Evolutionary conservation across 2,113 vertebrate genomes (phyloP).

Genomic region (Datnioides undecimradiatus): DNA sequence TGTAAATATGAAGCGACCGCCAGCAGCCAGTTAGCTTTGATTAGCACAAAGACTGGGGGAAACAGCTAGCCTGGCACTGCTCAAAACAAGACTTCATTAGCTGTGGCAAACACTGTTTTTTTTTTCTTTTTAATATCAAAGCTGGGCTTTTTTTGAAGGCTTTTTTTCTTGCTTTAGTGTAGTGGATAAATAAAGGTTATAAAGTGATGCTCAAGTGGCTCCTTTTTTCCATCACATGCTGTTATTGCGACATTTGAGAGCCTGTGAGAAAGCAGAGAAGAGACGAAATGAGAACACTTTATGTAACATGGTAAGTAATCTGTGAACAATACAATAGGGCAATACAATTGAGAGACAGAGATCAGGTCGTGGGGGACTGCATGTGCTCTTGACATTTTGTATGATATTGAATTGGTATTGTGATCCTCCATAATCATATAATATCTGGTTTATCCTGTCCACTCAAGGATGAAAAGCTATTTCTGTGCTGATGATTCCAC

Average conservation of each 20-base stretch:
- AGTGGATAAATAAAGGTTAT: background rate
- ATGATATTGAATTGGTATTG: conserved; percentile 47
- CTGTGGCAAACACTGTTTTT: background rate
- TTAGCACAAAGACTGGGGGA: no score
- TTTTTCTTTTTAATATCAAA: background rate
- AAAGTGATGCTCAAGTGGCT: conserved; percentile 4
- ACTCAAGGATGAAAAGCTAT: conserved; percentile 68
- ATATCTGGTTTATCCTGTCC: conserved; percentile 68
- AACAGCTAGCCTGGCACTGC: no score
- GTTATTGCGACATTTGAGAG: conserved; percentile 53
- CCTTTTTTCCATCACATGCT: conserved; percentile 36
- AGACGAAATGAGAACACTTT: conserved; percentile 53
- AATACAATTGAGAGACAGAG: conserved; percentile 27
- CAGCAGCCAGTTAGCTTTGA: no score
- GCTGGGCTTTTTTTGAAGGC: background rate
- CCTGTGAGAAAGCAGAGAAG: conserved; percentile 26
- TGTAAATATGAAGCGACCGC: no score
- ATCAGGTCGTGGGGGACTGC: conserved; percentile 40
- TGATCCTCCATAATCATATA: conserved; percentile 71
- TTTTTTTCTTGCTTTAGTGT: background rate
- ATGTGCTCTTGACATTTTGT: conserved; percentile 46
- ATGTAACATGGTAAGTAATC: conserved; percentile 65
- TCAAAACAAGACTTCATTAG: background rate
- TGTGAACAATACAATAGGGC: conserved; percentile 51
- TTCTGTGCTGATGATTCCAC: conserved; percentile 52